Conservation (phyloP, 92 coral and sea anemone genomes). For the Ricordea florida region DNA sequence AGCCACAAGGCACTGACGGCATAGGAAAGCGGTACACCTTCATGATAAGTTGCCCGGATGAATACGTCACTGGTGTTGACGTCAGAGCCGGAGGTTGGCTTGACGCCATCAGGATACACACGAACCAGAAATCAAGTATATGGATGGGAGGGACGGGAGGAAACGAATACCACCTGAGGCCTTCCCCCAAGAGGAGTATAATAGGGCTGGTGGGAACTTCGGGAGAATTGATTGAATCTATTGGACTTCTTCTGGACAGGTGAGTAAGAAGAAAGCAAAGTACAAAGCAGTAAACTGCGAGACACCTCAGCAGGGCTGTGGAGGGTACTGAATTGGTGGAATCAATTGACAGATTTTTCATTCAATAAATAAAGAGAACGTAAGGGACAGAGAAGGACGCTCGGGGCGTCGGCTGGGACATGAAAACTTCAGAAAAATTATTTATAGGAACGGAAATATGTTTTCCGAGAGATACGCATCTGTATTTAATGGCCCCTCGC, state of each 20-base stretch:
- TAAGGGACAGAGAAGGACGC: too few species aligned
- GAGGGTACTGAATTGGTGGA: too few species aligned
- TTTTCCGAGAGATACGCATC: too few species aligned
- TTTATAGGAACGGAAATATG: too few species aligned
- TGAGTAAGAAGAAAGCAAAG: neutral
- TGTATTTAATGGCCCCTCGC: too few species aligned
- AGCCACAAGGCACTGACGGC: conserved; percentile 62
- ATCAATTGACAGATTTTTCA: too few species aligned
- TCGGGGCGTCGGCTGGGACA: too few species aligned
- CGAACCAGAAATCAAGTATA: conserved; percentile 86
- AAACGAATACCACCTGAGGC: conserved; percentile 66
- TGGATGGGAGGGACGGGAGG: conserved; percentile 99
- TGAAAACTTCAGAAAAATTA: too few species aligned
- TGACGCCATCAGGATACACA: conserved; percentile 92
- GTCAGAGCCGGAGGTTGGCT: conserved; percentile 96
- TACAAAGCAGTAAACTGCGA: neutral
- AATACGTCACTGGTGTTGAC: conserved; percentile 77
- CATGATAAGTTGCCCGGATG: conserved; percentile 65
- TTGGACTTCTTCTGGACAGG: conserved; percentile 81
- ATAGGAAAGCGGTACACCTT: conserved; percentile 58
- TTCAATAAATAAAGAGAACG: too few species aligned
- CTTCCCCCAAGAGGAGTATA: conserved; percentile 62
- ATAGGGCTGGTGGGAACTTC: conserved; percentile 85
- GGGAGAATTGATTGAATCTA: conserved; percentile 77
- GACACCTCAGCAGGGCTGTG: too few species aligned